Percentiles rank a stretch among this genome's conserved stretches.
Evolutionary conservation across 2,888 invertebrate genomes (phyloP).

Genomic region (Parnassius glacialis): DNA sequence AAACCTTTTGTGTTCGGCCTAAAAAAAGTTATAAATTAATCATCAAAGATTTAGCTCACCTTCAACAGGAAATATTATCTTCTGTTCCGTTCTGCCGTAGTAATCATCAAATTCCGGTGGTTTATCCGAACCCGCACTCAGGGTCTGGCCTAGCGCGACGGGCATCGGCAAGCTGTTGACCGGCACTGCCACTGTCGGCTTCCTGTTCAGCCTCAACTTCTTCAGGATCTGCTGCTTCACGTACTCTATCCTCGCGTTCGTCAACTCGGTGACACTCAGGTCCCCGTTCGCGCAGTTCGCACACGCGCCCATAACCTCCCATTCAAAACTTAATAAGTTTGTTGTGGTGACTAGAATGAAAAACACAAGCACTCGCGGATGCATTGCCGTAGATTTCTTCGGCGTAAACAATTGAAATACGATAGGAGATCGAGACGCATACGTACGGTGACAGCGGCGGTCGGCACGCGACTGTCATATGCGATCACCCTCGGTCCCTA

Average conservation of each 20-base stretch:
- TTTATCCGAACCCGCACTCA: constrained; percentile 78
- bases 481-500: constrained; percentile 2
- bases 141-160: constrained; percentile 86
- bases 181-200: constrained; percentile 84
- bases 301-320: constrained; percentile 59
- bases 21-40: too few relatives aligned
- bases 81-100: constrained; percentile 91
- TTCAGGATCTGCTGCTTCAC: constrained; percentile 92
- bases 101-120: constrained; percentile 86
- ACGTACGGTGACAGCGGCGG: constrained; percentile 47
- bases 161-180: constrained; percentile 86
- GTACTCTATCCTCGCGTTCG: constrained; percentile 87
- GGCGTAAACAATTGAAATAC: constrained; percentile 62
- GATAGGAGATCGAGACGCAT: constrained; percentile 62
- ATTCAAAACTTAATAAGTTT: constrained; percentile 52
- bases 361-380: constrained; percentile 52
- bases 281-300: constrained; percentile 72
- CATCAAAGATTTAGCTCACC: constrained; percentile 68
- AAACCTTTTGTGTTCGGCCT: too few relatives aligned
- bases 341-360: constrained; percentile 45
- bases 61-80: constrained; percentile 90
- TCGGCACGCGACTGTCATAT: constrained; percentile 50
- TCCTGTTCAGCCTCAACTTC: constrained; percentile 88
- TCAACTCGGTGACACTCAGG: constrained; percentile 77
- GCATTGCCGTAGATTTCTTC: constrained; percentile 51